phyloP scores from a whole-genome alignment of 2,797 vertebrate genomes.

The Alfaro cultratus region DNA sequence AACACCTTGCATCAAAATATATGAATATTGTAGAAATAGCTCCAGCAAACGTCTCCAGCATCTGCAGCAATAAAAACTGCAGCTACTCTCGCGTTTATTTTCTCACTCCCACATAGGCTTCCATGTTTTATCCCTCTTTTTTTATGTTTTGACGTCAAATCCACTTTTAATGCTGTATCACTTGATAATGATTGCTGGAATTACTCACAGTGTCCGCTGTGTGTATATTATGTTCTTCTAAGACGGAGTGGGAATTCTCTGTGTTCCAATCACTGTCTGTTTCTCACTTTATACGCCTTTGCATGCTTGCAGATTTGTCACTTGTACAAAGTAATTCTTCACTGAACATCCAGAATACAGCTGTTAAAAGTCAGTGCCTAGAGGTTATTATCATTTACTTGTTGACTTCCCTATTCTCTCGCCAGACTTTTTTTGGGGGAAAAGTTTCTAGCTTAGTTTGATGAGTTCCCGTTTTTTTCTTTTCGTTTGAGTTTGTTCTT shows the following conservation, averaged over 20 bases:
- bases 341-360: conserved; percentile 13
- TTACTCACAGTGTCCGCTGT: conserved; percentile 5
- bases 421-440: not conserved
- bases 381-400: conserved; percentile 1
- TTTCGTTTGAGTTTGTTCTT: conserved; percentile 4
- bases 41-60: conserved; percentile 2
- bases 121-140: not conserved
- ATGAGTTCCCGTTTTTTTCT: conserved; percentile 8
- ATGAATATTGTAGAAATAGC: not conserved
- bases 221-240: not conserved
- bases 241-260: conserved; percentile 7
- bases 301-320: not conserved
- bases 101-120: conserved; percentile 5
- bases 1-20: not conserved
- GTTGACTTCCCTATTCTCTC: conserved; percentile 17
- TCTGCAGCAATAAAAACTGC: conserved; percentile 2
- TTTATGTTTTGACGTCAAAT: conserved; percentile 48
- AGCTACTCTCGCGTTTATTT: conserved; percentile 6
- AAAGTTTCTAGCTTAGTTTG: conserved; percentile 16
- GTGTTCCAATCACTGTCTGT: not conserved
- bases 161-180: conserved; percentile 28
- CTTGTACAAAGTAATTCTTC: conserved; percentile 21
- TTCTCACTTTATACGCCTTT: not conserved
- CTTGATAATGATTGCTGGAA: conserved; percentile 19
- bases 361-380: not conserved